phyloP scores from a whole-genome alignment of 2,113 vertebrate genomes.

The Acanthisitta chloris region DNA sequence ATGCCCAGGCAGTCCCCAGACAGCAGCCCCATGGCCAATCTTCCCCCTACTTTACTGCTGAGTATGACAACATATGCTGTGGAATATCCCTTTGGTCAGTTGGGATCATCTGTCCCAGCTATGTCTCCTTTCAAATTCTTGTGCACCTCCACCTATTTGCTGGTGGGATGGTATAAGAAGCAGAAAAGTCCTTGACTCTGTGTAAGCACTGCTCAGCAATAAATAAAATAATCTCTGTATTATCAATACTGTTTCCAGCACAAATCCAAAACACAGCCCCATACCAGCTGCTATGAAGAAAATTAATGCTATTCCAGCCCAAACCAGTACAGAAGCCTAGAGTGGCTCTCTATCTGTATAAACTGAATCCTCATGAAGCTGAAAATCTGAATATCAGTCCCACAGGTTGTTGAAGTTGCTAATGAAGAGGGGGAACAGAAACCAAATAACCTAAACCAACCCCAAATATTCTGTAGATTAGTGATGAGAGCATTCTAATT shows the following conservation, averaged over 20 bases:
- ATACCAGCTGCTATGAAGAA: neutral
- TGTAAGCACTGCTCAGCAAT: accelerated
- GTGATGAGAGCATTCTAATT: neutral
- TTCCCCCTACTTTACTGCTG: neutral
- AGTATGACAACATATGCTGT: neutral
- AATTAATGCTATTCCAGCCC: neutral
- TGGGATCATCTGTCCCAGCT: neutral
- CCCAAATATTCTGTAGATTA: neutral
- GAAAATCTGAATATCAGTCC: neutral
- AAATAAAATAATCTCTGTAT: neutral
- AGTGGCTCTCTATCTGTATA: neutral
- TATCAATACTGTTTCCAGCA: neutral
- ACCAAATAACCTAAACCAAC: neutral
- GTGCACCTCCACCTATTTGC: neutral
- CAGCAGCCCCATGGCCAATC: neutral
- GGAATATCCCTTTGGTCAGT: neutral
- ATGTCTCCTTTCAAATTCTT: neutral
- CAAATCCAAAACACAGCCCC: neutral
- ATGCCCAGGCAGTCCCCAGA: neutral
- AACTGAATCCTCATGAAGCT: neutral
- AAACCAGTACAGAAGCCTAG: neutral
- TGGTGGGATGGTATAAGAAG: neutral
- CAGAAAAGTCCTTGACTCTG: neutral
- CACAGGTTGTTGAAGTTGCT: neutral
- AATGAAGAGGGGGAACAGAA: neutral